phyloP scores from a whole-genome alignment of 2,888 invertebrate species.

The Spatulosminthurus flaviceps region DNA sequence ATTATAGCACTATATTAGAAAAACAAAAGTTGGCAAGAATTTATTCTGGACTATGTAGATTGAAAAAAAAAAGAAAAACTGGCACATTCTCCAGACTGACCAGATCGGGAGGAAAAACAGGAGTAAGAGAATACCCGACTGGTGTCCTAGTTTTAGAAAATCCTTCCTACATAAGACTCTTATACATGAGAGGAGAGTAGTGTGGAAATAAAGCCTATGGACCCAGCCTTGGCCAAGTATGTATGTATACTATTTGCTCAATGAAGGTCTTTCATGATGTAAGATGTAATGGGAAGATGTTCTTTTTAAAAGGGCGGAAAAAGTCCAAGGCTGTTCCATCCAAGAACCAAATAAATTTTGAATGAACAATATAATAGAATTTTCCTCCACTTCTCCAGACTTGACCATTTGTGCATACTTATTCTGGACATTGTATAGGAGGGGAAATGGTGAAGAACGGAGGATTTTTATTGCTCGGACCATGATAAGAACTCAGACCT shows the following conservation, averaged over 20 bases:
- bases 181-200: no score
- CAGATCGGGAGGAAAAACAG: no score
- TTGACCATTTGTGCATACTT: not conserved
- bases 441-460: not conserved
- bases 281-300: slow-evolving; percentile 6
- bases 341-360: slow-evolving; percentile 13
- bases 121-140: no score
- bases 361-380: slow-evolving; percentile 14
- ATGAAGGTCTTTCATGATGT: not conserved
- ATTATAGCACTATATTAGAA: no score
- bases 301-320: slow-evolving; percentile 8
- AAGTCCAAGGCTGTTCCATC: not conserved
- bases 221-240: no score
- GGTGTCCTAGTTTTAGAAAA: no score
- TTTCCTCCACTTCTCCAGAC: not conserved
- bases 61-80: no score
- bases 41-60: no score
- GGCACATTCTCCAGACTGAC: no score
- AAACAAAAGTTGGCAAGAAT: no score
- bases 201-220: no score
- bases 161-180: no score
- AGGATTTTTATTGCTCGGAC: slow-evolving; percentile 14
- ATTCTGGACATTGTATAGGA: not conserved
- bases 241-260: not conserved
- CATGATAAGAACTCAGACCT: slow-evolving; percentile 10